phyloP scores from a whole-genome alignment of 2,113 vertebrate species.

The Ahaetulla prasina region DNA sequence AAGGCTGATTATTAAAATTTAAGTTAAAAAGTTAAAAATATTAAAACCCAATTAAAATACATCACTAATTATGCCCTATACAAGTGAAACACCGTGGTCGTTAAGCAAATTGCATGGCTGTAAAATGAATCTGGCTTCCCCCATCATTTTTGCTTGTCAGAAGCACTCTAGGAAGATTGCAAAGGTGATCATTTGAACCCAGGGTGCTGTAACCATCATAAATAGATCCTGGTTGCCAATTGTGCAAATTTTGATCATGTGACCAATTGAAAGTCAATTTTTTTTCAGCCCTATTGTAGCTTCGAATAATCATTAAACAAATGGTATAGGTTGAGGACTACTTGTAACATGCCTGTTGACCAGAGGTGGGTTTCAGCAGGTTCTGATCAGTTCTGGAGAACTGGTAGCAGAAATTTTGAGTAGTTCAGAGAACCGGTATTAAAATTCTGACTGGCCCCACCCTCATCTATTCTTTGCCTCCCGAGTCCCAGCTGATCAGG shows the following conservation, averaged over 20 bases:
- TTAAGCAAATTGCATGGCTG: background rate
- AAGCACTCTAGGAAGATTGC: background rate
- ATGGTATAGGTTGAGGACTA: background rate
- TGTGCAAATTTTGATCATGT: background rate
- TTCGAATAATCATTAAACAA: background rate
- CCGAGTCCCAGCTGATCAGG: no score
- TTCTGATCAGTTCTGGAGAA: no score
- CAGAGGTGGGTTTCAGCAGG: no score
- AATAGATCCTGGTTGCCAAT: background rate
- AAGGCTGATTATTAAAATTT: no score
- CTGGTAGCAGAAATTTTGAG: no score
- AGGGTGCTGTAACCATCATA: background rate
- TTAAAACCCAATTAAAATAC: no score
- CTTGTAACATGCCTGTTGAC: background rate
- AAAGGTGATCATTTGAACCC: background rate
- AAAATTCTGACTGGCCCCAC: no score
- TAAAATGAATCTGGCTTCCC: background rate
- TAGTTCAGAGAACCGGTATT: no score
- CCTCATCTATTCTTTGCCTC: no score
- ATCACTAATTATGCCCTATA: no score
- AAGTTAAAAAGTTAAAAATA: no score
- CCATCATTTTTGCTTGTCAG: background rate
- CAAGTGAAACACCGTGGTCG: background rate
- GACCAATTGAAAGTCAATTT: background rate
- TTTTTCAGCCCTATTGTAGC: background rate